Evolutionary conservation across 2,113 vertebrate genomes (phyloP), one percentile per base, ranked within the genome.

Genomic region (Vireo altiloquus): DNA sequence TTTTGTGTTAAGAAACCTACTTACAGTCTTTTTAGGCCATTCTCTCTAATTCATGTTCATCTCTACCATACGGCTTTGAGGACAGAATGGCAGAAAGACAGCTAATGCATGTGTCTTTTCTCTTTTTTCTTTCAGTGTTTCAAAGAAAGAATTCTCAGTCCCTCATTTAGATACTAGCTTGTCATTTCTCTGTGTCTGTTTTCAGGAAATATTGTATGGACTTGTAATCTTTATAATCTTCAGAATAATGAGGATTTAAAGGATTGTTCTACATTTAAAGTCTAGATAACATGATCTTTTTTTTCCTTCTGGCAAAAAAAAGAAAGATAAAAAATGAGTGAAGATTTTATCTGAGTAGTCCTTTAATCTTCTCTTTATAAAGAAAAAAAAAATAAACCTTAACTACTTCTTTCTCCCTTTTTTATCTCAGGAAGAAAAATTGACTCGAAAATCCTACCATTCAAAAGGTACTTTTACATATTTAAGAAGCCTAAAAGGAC

Each of bases 161-260:
- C 4, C 10, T 86, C 75, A 59, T 83, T 95, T 92, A 74, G 52
- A 46, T 77, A 72, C 5, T 72, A 87, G 8, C 47, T 90, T 93
- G 76, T 89, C 27, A 77, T 92, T 92, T 85, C 37, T 77, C 40
- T 84, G 35, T 61, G 64, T 80, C 71, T 79, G 21, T 74, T 92
- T 94, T 59, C 61, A 82, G 76, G n/a, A 89, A 87, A 61, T 87
- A 69, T 42, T 70, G 7, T 70, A 82, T 44, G n/a, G 57, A 57
- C 23, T 65, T 90, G 69, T 95, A 96, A 96, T 90, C 85, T 94
- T 66, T 78, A 54, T 86, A 91, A 71, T 93, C 82, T 94, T 92
- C 71, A 82, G 59, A 94, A 95, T 96, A 95, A 94, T 81, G 87
- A 94, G 79, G 87, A 84, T 94, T 96, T 96, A 95, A 96, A 87